Evolutionary conservation across 2,888 invertebrate species (phyloP).

Genomic region (Caenorhabditis zanzibari): DNA sequence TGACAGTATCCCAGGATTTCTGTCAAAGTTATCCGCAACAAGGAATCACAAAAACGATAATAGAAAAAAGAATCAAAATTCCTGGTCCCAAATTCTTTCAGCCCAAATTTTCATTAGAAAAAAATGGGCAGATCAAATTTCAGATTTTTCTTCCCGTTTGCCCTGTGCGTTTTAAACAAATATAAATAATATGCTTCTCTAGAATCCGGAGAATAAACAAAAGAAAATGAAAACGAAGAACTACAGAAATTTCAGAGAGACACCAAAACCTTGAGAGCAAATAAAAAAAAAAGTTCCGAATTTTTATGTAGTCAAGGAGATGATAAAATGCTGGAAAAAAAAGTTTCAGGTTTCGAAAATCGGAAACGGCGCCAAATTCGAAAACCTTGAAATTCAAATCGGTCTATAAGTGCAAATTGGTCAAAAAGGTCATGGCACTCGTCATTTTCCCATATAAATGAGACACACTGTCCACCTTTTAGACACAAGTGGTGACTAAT

Average conservation of each 20-base stretch:
- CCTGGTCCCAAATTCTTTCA: background rate
- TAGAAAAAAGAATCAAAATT: too few species aligned
- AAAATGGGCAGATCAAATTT: slow-evolving; percentile 30
- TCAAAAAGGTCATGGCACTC: too few species aligned
- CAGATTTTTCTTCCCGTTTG: slow-evolving; percentile 9
- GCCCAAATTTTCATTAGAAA: background rate
- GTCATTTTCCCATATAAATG: background rate
- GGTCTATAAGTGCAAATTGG: too few species aligned
- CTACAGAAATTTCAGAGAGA: slow-evolving; percentile 14
- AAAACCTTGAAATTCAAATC: too few species aligned
- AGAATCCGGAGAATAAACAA: slow-evolving; percentile 33
- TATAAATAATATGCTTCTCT: background rate
- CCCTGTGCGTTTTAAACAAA: slow-evolving; percentile 16
- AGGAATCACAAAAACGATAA: too few species aligned
- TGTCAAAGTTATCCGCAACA: too few species aligned
- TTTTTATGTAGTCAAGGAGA: slow-evolving; percentile 17
- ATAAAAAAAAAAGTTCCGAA: slow-evolving; percentile 10
- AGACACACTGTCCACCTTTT: slow-evolving; percentile 1
- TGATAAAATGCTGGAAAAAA: background rate
- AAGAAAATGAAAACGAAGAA: background rate
- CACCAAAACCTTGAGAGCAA: background rate
- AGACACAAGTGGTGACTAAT: slow-evolving; percentile 17
- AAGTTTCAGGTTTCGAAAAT: background rate
- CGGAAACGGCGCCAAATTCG: background rate
- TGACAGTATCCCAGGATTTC: too few species aligned